Percentiles rank a stretch among this genome's conserved stretches.
phyloP scores from a whole-genome alignment of 2,888 invertebrate species.

The Altica lythri region DNA sequence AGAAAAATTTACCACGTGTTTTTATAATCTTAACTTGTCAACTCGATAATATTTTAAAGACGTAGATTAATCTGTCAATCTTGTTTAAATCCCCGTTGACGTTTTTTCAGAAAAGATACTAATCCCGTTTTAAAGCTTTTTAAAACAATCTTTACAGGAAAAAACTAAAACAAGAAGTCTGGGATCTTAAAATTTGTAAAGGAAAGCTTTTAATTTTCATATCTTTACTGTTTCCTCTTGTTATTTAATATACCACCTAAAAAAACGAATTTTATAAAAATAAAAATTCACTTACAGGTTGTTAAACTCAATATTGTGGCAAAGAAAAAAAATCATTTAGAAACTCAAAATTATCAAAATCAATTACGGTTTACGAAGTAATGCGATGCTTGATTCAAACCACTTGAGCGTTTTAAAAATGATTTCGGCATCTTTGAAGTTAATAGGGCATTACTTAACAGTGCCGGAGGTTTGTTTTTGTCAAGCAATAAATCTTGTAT shows the following conservation, averaged over 20 bases:
- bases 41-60: conserved; percentile 19
- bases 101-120: conserved; percentile 23
- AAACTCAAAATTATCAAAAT: conserved; percentile 26
- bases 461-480: not conserved
- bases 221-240: too few species aligned
- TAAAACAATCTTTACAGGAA: conserved; percentile 6
- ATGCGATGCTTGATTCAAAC: conserved; percentile 24
- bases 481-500: too few species aligned
- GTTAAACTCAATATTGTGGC: conserved; percentile 20
- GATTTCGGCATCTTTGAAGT: conserved; percentile 36
- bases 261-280: conserved; percentile 14
- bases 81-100: conserved; percentile 21
- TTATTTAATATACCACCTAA: not conserved
- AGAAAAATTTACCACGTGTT: too few species aligned
- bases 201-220: too few species aligned
- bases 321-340: conserved; percentile 7
- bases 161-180: not conserved
- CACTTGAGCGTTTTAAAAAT: conserved; percentile 32
- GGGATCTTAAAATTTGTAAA: not conserved
- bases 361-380: conserved; percentile 26
- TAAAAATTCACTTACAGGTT: conserved; percentile 25
- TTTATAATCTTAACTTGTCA: not conserved
- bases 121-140: conserved; percentile 21
- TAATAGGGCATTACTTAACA: conserved; percentile 5
- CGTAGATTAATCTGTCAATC: conserved; percentile 30